phyloP scores from a whole-genome alignment of 2,888 invertebrate genomes.

The Nematopogon swammerdamellus region DNA sequence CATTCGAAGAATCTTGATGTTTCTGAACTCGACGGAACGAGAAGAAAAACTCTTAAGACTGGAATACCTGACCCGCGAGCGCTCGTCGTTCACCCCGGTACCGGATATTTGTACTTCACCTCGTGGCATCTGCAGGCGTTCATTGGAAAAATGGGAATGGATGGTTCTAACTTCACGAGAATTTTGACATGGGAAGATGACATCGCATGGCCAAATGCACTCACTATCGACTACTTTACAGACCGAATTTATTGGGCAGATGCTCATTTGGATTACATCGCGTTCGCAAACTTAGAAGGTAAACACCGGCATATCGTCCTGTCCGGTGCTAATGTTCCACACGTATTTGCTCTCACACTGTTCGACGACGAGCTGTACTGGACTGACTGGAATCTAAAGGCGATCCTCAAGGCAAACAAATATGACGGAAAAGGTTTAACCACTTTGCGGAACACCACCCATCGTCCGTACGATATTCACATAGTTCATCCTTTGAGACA shows the following conservation, averaged over 20 bases:
- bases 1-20: constrained; percentile 95
- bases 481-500: constrained; percentile 89
- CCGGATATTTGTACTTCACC: constrained; percentile 90
- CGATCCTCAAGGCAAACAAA: constrained; percentile 88
- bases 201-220: constrained; percentile 97
- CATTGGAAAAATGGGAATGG: constrained; percentile 96
- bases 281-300: constrained; percentile 91
- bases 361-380: constrained; percentile 94
- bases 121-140: constrained; percentile 96
- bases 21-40: constrained; percentile 88
- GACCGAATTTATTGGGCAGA: constrained; percentile 97
- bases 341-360: constrained; percentile 90
- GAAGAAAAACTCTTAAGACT: constrained; percentile 83
- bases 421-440: constrained; percentile 76
- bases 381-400: constrained; percentile 98
- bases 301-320: constrained; percentile 78
- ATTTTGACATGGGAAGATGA: constrained; percentile 91
- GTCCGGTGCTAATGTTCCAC: constrained; percentile 81
- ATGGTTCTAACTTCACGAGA: constrained; percentile 85
- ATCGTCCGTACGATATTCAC: constrained; percentile 92
- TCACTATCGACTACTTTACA: constrained; percentile 95
- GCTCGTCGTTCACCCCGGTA: constrained; percentile 91
- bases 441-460: constrained; percentile 84
- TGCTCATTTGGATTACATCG: constrained; percentile 97
- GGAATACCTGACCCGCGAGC: constrained; percentile 93